These are phyloP conservation scores for Julus scanicus DNA, from an alignment of 2,888 invertebrate species.

Conservation along the genomic window DNA sequence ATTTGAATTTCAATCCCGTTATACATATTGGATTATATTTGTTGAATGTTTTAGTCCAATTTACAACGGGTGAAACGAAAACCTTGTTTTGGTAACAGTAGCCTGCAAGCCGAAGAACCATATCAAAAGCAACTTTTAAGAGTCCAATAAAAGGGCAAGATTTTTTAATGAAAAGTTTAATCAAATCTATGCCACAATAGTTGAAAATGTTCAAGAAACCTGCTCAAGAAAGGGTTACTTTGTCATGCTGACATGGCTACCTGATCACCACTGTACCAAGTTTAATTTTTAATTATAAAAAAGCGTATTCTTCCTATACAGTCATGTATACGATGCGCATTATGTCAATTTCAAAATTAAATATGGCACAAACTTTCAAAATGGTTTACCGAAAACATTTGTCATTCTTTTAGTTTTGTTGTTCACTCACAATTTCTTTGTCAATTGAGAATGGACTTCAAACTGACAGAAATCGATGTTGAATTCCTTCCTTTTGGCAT, in stretches of 20 bases:
- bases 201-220: neutral
- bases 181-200: neutral
- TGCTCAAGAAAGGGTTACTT: too few species aligned
- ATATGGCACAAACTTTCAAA: neutral
- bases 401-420: neutral
- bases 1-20: neutral
- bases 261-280: too few species aligned
- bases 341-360: neutral
- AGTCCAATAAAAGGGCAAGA: too few species aligned
- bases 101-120: too few species aligned
- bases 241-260: too few species aligned
- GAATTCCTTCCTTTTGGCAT: neutral
- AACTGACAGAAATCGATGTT: conserved; percentile 24
- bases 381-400: neutral
- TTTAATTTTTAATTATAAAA: too few species aligned
- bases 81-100: neutral
- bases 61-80: too few species aligned
- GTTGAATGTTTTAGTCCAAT: too few species aligned
- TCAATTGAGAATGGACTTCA: neutral
- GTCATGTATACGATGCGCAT: too few species aligned
- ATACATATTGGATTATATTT: too few species aligned
- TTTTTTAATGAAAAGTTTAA: neutral
- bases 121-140: neutral
- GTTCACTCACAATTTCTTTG: neutral
- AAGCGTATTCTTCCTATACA: too few species aligned